These are phyloP conservation scores for Myripristis jacobus DNA, from an alignment of 2,797 vertebrate genomes.

Conservation along the genomic window DNA sequence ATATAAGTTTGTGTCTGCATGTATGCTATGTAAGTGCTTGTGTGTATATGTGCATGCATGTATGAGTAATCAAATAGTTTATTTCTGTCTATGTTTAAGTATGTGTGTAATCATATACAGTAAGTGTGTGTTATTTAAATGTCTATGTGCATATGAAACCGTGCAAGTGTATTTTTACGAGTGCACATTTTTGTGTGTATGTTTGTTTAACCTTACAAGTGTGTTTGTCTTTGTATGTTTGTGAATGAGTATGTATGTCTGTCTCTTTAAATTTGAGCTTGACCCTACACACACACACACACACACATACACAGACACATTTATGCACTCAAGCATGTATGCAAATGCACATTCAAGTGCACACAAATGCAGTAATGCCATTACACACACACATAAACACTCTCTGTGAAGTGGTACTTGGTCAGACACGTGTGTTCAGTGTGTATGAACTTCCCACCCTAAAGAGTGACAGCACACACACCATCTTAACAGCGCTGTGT, in stretches of 20 bases:
- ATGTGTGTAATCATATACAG: not conserved
- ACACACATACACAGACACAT: not conserved
- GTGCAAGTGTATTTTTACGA: not conserved
- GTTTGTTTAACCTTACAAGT: not conserved
- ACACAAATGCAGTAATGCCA: not conserved
- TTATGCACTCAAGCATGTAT: constrained; percentile 1
- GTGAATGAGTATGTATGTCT: not conserved
- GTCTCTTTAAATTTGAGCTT: not conserved
- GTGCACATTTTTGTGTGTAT: not conserved
- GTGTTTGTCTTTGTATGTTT: not conserved
- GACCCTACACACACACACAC: too few relatives aligned
- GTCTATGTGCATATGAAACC: not conserved
- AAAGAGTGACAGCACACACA: constrained; percentile 10
- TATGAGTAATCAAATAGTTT: not conserved
- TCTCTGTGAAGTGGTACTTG: not conserved
- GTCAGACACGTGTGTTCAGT: not conserved
- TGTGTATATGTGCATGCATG: constrained; percentile 5
- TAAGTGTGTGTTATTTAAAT: not conserved
- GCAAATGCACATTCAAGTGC: too few relatives aligned
- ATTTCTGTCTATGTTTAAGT: not conserved
- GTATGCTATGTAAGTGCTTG: too few relatives aligned
- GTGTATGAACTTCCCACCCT: not conserved
- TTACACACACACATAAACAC: not conserved
- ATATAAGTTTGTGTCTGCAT: too few relatives aligned
- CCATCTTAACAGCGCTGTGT: constrained; percentile 10